A percentile compares a stretch with the other conserved stretches of the same genome.
These are phyloP conservation scores for Struthidea cinerea DNA, from an alignment of 2,113 vertebrate species.

Conservation along the genomic window DNA sequence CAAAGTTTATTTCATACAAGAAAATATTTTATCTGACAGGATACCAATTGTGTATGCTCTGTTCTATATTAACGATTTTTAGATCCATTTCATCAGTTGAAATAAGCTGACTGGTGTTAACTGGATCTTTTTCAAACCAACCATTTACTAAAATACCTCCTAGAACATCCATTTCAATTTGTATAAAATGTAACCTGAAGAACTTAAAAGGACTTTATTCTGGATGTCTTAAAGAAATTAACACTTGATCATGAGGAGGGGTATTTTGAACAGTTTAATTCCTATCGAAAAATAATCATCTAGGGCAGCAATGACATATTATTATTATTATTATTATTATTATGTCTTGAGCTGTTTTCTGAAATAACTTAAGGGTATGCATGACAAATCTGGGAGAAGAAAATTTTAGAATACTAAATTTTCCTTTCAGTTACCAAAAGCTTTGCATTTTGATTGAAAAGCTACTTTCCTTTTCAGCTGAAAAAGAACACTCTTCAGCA, in stretches of 20 bases:
- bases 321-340: neutral
- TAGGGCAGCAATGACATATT: neutral
- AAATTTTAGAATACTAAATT: neutral
- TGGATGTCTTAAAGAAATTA: neutral
- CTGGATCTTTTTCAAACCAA: neutral
- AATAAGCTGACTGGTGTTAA: neutral
- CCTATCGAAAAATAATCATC: neutral
- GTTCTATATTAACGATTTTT: neutral
- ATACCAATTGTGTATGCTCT: neutral
- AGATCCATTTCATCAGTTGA: neutral
- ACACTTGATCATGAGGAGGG: neutral
- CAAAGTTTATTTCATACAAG: neutral
- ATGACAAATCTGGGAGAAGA: neutral
- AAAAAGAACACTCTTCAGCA: neutral
- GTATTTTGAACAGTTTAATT: neutral
- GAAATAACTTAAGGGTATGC: neutral
- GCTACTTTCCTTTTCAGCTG: neutral
- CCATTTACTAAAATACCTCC: neutral
- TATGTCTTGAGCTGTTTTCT: neutral
- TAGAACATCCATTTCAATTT: neutral
- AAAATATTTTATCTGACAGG: neutral
- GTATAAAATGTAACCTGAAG: neutral
- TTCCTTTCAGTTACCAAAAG: neutral
- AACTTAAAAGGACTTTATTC: neutral
- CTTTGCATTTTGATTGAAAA: neutral